Percentiles rank a stretch among this genome's conserved stretches.
Evolutionary conservation across 30 jellyfish, hydroid and myxozoan species (phyloP).

Genomic region (Hydractinia echinata): DNA sequence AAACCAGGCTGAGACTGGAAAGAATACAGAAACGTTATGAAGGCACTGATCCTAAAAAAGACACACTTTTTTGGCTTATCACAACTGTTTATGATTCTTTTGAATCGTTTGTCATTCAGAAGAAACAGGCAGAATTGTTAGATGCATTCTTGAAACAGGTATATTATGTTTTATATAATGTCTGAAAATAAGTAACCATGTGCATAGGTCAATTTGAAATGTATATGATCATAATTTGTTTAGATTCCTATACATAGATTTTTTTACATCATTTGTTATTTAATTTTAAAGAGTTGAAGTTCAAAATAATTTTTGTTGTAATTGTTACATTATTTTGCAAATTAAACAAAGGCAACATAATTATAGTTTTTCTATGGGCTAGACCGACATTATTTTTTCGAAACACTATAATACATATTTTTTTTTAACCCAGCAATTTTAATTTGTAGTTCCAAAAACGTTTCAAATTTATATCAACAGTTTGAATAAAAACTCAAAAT

Average conservation of each 20-base stretch:
- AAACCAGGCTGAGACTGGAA: conserved; percentile 9
- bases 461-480: too few species aligned
- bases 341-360: too few species aligned
- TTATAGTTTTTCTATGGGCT: too few species aligned
- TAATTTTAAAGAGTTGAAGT: not conserved
- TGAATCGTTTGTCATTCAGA: not conserved
- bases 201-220: too few species aligned
- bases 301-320: not conserved
- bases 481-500: too few species aligned
- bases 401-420: too few species aligned
- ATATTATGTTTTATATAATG: not conserved
- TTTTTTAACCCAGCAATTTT: too few species aligned
- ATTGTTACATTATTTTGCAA: too few species aligned
- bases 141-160: not conserved
- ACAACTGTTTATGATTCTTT: not conserved
- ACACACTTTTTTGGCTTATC: not conserved
- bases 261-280: not conserved
- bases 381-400: too few species aligned
- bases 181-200: too few species aligned
- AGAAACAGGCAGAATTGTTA: not conserved
- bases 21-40: not conserved
- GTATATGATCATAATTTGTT: too few species aligned
- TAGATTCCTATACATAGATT: not conserved
- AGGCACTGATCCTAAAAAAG: not conserved
- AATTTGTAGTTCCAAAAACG: too few species aligned